Conservation (phyloP, 2,888 invertebrate species). For the Archips crataeganus region DNA sequence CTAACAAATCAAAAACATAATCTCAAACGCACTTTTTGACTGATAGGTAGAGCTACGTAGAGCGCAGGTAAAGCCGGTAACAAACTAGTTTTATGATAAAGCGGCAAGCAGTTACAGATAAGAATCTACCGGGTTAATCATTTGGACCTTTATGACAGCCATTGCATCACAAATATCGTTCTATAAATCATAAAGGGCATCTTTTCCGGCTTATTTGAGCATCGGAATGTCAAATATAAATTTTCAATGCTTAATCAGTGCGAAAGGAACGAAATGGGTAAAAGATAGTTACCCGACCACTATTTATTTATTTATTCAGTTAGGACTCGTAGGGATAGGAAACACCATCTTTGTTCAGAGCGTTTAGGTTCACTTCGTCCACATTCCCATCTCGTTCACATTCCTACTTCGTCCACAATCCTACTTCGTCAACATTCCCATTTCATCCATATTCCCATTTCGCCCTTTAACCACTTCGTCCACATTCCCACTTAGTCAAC, state of each 20-base stretch:
- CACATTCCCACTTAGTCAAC: too few species aligned
- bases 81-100: conserved; percentile 34
- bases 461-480: too few species aligned
- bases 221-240: conserved; percentile 49
- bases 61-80: background rate
- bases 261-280: conserved; percentile 6
- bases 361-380: too few species aligned
- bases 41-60: background rate
- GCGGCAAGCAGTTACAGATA: conserved; percentile 46
- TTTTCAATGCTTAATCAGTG: conserved; percentile 22
- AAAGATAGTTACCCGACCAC: background rate
- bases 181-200: conserved; percentile 38
- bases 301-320: background rate
- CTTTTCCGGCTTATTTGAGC: conserved; percentile 30
- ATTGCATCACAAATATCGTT: conserved; percentile 45
- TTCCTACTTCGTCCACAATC: too few species aligned
- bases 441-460: too few species aligned
- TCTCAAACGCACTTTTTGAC: background rate
- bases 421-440: too few species aligned
- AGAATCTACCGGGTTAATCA: conserved; percentile 48
- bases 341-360: background rate
- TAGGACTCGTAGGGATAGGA: background rate
- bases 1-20: background rate
- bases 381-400: too few species aligned
- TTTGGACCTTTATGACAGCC: conserved; percentile 36